A percentile compares a stretch with the other conserved stretches of the same genome.
Evolutionary conservation across 2,113 vertebrate species (phyloP).

Genomic region (Hippocampus abdominalis): DNA sequence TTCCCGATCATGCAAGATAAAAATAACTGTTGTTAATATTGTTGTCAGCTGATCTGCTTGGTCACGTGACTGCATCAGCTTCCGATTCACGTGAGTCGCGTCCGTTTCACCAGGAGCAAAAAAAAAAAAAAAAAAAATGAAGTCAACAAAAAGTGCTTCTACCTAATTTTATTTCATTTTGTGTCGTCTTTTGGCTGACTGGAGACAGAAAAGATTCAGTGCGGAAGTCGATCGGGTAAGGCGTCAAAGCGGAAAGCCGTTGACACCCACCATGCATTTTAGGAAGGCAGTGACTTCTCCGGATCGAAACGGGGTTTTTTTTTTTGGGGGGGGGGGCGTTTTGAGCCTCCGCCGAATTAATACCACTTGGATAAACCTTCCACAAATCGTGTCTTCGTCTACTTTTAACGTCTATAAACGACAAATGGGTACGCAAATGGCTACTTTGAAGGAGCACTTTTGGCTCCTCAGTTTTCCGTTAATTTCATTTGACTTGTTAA

Average conservation of each 20-base stretch:
- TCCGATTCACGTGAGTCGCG: conserved; percentile 7
- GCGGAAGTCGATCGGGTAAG: background rate
- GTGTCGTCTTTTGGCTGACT: background rate
- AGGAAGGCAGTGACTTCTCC: background rate
- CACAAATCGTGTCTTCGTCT: background rate
- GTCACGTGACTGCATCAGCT: conserved; percentile 51
- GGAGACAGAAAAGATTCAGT: background rate
- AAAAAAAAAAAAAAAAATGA: background rate
- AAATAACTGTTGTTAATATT: background rate
- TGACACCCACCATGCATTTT: background rate
- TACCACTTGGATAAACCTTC: background rate
- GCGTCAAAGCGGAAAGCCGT: background rate
- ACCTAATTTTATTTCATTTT: background rate
- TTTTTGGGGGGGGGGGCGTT: background rate
- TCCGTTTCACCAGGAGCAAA: too few species aligned
- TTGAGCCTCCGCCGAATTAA: background rate
- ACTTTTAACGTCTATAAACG: background rate
- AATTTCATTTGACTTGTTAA: background rate
- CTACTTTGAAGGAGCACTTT: background rate
- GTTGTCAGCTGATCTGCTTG: too few species aligned
- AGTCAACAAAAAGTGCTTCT: background rate
- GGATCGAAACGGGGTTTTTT: background rate
- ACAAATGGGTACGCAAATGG: background rate
- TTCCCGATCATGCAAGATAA: too few species aligned
- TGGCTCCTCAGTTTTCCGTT: background rate